Evolutionary conservation across 2,888 invertebrate genomes (phyloP), one percentile per base, ranked within the genome.

Genomic region (Dione juno): DNA sequence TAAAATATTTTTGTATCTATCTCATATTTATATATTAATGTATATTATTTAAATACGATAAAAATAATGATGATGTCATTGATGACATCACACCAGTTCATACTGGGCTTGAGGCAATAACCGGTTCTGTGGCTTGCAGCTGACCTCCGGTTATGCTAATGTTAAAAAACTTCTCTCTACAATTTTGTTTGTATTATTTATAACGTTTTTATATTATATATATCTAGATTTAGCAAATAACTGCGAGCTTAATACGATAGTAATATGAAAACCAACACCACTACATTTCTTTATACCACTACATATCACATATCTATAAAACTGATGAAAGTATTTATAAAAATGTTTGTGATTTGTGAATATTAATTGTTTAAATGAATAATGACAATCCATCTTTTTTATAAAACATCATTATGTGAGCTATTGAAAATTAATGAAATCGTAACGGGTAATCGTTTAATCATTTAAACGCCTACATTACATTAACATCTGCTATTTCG

Each of bases 71-170:
- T 92, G 91, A 91, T 87, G 87, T 91, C 89, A 92, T 70, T 77
- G 80, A 78, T 91, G 91, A 88, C 90, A 88, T 90, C 86, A 91
- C 80, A 70, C 78, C 79, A 78, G 81, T 83, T 54, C 54, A 37
- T 37, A 82, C 82, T 81, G 80, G 80, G 82, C 81, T 82, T 78
- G 79, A 77, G 71, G 77, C 80, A 79, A 76, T 81, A 78, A 90
- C 91, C 87, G 87, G 91, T 90, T 85, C 84, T 78, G 78, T 74
- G 79, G 77, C 75, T 77, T 37, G 54, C 37, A 54, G 84, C 73
- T 83, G 89, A 86, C 91, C 92, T 91, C 90, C 88, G 90, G 88
- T 90, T 90, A 90, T 90, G 89, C 81, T 85, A 91, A 90, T 91
- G 80, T 79, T 80, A 82, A 54, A 54, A 54, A 54, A 54, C 81